phyloP scores from a whole-genome alignment of 30 jellyfish, hydroid and myxozoan species.

The Aurelia aurita region DNA sequence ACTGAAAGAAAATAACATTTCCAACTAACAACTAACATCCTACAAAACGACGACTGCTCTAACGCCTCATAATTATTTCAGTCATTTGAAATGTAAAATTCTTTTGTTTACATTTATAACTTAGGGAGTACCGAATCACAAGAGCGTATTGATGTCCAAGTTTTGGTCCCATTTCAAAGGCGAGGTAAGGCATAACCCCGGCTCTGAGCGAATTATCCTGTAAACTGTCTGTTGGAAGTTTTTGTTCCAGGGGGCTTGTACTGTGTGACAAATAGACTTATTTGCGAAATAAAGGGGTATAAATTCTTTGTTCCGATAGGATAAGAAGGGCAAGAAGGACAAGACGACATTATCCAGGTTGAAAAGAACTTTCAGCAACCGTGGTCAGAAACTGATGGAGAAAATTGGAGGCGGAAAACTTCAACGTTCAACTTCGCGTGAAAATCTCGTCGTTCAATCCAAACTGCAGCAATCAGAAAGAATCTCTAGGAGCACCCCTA shows the following conservation, averaged over 20 bases:
- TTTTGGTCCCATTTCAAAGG: conserved; percentile 71
- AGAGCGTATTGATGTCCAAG: conserved; percentile 54
- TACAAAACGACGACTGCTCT: too few relatives aligned
- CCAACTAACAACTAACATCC: too few relatives aligned
- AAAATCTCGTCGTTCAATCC: conserved; percentile 83
- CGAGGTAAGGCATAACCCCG: conserved; percentile 54
- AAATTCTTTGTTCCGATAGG: conserved; percentile 77
- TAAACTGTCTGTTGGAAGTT: conserved; percentile 1
- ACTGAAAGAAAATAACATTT: too few relatives aligned
- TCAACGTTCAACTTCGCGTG: conserved; percentile 95
- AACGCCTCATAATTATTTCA: too few relatives aligned
- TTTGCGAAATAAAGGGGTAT: background rate
- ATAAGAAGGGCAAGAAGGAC: conserved; percentile 84
- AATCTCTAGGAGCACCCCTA: conserved; percentile 97
- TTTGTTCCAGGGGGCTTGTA: background rate
- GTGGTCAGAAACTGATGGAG: conserved; percentile 97
- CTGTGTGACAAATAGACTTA: background rate
- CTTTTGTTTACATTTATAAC: background rate
- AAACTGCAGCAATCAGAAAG: conserved; percentile 91
- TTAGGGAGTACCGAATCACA: conserved; percentile 51
- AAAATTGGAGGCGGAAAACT: conserved; percentile 94
- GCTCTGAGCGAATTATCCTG: conserved; percentile 6
- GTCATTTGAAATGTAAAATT: too few relatives aligned
- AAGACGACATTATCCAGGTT: conserved; percentile 94
- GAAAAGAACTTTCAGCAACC: conserved; percentile 96